Evolutionary conservation across 2,888 invertebrate species (phyloP).

Genomic region (Amphipoea lucens): DNA sequence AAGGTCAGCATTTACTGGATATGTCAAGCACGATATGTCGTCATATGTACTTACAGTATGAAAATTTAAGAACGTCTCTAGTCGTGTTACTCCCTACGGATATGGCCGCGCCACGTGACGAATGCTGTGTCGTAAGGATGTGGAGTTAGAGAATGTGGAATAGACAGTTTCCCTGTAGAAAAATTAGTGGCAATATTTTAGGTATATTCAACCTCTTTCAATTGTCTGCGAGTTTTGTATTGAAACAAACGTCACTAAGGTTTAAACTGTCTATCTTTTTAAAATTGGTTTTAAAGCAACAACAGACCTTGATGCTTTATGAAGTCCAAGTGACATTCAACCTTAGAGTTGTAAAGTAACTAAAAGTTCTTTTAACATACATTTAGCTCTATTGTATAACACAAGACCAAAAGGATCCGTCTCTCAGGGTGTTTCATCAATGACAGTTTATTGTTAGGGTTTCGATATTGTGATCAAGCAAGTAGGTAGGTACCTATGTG

Average conservation of each 20-base stretch:
- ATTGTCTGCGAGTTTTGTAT: neutral
- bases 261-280: neutral
- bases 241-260: neutral
- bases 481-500: too few relatives aligned
- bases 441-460: neutral
- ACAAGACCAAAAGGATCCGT: too few relatives aligned
- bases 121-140: slow-evolving; percentile 72
- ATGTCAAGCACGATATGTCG: neutral
- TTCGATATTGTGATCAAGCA: neutral
- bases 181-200: neutral
- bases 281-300: neutral
- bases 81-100: slow-evolving; percentile 78
- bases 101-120: slow-evolving; percentile 82
- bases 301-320: neutral
- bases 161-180: neutral
- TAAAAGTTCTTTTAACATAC: neutral
- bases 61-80: slow-evolving; percentile 86
- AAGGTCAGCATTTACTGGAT: slow-evolving; percentile 15
- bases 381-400: neutral
- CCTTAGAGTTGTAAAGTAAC: neutral
- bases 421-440: neutral
- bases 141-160: slow-evolving; percentile 64
- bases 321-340: neutral
- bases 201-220: too few relatives aligned
- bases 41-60: slow-evolving; percentile 71